phyloP scores from a whole-genome alignment of 2,888 invertebrate genomes.

The Venusia cambrica region DNA sequence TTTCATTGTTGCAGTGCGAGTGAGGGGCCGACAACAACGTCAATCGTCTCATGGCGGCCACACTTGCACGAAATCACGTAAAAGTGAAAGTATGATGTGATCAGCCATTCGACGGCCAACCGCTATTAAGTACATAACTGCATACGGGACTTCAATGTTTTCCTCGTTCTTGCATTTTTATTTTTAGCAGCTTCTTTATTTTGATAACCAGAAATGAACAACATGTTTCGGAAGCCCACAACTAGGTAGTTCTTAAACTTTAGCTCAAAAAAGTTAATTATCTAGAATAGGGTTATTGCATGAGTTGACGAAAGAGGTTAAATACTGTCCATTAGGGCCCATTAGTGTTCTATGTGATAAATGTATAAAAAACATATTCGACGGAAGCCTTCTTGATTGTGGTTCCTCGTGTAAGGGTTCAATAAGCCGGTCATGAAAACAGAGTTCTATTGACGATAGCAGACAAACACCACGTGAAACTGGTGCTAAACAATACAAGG shows the following conservation, averaged over 20 bases:
- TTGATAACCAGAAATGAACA: too few relatives aligned
- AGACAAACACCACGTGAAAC: constrained; percentile 36
- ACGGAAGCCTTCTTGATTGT: constrained; percentile 1
- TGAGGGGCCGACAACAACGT: constrained; percentile 48
- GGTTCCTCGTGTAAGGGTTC: constrained; percentile 3
- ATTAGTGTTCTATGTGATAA: constrained; percentile 17
- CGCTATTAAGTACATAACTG: constrained; percentile 35
- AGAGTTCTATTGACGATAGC: constrained; percentile 15
- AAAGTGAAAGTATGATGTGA: constrained; percentile 77
- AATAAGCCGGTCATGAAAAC: constrained; percentile 22
- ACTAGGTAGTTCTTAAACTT: constrained; percentile 25
- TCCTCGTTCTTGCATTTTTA: too few relatives aligned
- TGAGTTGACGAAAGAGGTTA: constrained; percentile 39
- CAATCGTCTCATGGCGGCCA: constrained; percentile 42
- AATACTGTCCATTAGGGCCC: constrained; percentile 36
- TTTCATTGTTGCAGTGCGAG: constrained; percentile 66
- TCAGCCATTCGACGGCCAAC: constrained; percentile 41
- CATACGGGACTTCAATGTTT: constrained; percentile 21
- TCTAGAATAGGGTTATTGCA: constrained; percentile 32
- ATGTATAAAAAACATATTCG: constrained; percentile 2
- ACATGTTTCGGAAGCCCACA: too few relatives aligned
- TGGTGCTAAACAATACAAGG: constrained; percentile 37
- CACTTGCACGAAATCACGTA: constrained; percentile 66
- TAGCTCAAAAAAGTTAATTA: constrained; percentile 37
- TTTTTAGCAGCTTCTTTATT: too few relatives aligned